Percentiles rank a stretch among this genome's conserved stretches.
Evolutionary conservation across 2,797 vertebrate genomes (phyloP).

Genomic region (Lagorchestes hirsutus): DNA sequence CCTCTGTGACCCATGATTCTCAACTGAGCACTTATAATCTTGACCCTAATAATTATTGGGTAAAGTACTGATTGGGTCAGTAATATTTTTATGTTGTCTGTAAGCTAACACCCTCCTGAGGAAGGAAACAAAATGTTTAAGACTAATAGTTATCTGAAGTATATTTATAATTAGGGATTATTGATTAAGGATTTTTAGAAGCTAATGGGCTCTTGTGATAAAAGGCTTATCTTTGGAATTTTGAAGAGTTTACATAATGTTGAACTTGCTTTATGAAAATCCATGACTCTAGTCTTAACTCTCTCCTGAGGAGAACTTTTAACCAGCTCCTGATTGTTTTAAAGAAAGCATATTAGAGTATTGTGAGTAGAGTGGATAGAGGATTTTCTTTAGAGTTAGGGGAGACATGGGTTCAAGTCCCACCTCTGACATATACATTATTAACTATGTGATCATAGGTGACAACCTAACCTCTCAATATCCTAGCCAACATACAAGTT

Average conservation of each 20-base stretch:
- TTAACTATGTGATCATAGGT: neutral
- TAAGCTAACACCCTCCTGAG: constrained; percentile 72
- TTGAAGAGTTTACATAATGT: constrained; percentile 68
- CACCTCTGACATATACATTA: neutral
- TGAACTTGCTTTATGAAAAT: constrained; percentile 58
- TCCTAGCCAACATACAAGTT: neutral
- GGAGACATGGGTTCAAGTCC: neutral
- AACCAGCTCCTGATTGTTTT: constrained; percentile 36
- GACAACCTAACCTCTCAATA: neutral
- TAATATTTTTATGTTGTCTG: constrained; percentile 75
- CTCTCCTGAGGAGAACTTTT: constrained; percentile 36
- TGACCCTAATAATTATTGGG: constrained; percentile 73
- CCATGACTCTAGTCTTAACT: constrained; percentile 61
- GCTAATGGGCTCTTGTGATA: constrained; percentile 69
- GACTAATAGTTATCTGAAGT: constrained; percentile 76
- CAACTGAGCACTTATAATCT: constrained; percentile 69
- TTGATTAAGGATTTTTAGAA: constrained; percentile 74
- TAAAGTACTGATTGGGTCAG: constrained; percentile 76
- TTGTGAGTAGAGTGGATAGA: neutral
- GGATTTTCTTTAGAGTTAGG: neutral
- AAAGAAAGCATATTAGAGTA: constrained; percentile 24
- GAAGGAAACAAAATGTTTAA: constrained; percentile 73
- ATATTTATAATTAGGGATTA: constrained; percentile 80
- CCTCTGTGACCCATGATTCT: constrained; percentile 63
- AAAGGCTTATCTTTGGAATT: constrained; percentile 58